Conservation (phyloP, 2,888 invertebrate genomes). For the Sarcophaga variegata region DNA sequence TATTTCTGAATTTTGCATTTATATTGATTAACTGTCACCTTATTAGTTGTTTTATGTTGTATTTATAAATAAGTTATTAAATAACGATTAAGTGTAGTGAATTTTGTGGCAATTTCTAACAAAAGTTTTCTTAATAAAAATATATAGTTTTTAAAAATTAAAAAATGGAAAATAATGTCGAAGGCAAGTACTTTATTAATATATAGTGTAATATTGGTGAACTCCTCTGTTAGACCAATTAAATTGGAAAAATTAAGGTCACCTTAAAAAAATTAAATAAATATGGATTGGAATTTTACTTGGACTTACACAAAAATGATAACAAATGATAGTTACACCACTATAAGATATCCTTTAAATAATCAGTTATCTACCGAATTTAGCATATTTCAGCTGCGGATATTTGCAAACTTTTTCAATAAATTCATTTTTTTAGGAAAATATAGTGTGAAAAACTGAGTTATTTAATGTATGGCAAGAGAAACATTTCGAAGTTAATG, state of each 20-base stretch:
- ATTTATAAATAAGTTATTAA: not conserved
- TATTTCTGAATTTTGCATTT: too few species aligned
- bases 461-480: not conserved
- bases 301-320: constrained; percentile 2
- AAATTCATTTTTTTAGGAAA: not conserved
- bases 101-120: too few species aligned
- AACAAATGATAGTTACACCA: not conserved
- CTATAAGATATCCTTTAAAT: not conserved
- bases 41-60: too few species aligned
- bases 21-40: too few species aligned
- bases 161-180: constrained; percentile 6
- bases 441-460: not conserved
- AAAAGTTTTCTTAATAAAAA: not conserved
- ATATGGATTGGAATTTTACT: not conserved
- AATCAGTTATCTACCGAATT: not conserved
- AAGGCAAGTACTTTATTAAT: not conserved
- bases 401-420: not conserved
- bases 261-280: not conserved
- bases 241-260: too few species aligned
- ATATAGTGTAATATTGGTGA: not conserved
- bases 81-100: too few species aligned
- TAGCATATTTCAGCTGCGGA: not conserved
- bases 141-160: constrained; percentile 4
- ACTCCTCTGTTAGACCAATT: not conserved
- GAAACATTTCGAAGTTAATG: not conserved